Conservation (phyloP, 1,140 invertebrate species). For the Lepidostoma basale region DNA sequence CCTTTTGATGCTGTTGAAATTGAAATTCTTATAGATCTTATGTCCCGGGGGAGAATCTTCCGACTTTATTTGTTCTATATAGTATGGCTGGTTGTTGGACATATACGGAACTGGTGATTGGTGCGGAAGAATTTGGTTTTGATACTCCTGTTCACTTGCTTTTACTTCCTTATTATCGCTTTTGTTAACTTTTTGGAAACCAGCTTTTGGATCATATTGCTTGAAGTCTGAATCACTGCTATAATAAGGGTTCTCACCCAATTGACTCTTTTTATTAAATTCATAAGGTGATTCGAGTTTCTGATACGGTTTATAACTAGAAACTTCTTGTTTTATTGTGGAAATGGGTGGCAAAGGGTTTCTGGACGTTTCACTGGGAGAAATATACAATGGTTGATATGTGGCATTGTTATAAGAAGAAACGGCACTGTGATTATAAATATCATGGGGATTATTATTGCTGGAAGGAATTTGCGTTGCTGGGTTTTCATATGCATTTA, state of each 20-base stretch:
- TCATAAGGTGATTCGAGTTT: slow-evolving; percentile 29
- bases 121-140: slow-evolving; percentile 30
- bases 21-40: slow-evolving; percentile 60
- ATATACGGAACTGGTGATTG: slow-evolving; percentile 41
- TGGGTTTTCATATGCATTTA: slow-evolving; percentile 11
- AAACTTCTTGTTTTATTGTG: slow-evolving; percentile 60
- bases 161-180: slow-evolving; percentile 48
- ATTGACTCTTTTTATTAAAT: slow-evolving; percentile 49
- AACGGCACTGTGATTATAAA: not conserved
- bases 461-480: slow-evolving; percentile 10
- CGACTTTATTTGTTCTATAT: slow-evolving; percentile 61
- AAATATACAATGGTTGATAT: slow-evolving; percentile 13
- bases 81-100: slow-evolving; percentile 55
- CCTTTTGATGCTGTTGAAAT: slow-evolving; percentile 51
- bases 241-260: slow-evolving; percentile 43
- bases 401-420: slow-evolving; percentile 26
- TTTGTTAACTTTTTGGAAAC: slow-evolving; percentile 55
- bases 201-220: slow-evolving; percentile 49
- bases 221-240: slow-evolving; percentile 43
- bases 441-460: slow-evolving; percentile 9
- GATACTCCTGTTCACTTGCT: slow-evolving; percentile 48
- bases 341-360: slow-evolving; percentile 59
- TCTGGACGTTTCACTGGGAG: slow-evolving; percentile 41
- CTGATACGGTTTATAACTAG: slow-evolving; percentile 34
- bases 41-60: slow-evolving; percentile 60